These are phyloP conservation scores for Crambe crambe DNA, from an alignment of 37 sponge, comb jelly and placozoan species.

Conservation along the genomic window DNA sequence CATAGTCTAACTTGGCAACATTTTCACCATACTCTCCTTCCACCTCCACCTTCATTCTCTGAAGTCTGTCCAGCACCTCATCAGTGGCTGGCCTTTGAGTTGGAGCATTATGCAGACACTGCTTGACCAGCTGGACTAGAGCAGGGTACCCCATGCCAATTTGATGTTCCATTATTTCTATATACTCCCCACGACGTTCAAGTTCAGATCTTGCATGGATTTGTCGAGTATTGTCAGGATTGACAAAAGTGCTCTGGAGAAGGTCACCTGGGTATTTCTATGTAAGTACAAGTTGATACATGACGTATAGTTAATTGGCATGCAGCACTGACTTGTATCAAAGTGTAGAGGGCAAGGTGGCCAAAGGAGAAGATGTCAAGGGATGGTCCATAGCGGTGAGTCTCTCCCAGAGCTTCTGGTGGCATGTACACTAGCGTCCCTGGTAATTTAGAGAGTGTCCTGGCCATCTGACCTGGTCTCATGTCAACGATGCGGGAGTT, in stretches of 20 bases:
- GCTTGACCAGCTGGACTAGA: not conserved
- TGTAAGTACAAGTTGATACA: not conserved
- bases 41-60: not conserved
- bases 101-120: not conserved
- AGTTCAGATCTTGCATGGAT: conserved; percentile 1
- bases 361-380: not conserved
- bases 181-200: conserved; percentile 2
- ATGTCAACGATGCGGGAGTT: not conserved
- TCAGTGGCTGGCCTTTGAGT: not conserved
- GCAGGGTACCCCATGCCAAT: not conserved
- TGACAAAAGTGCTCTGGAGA: not conserved
- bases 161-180: not conserved
- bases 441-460: not conserved
- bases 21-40: not conserved
- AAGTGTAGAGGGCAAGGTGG: conserved; percentile 1
- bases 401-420: not conserved
- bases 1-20: not conserved
- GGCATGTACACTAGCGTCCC: not conserved
- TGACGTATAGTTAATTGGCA: no score
- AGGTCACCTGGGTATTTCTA: conserved; percentile 22
- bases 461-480: not conserved
- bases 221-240: not conserved
- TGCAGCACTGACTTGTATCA: not conserved
- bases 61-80: not conserved
- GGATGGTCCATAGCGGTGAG: not conserved